Conservation (phyloP, 2,113 vertebrate species). For the Muntiacus reevesi region DNA sequence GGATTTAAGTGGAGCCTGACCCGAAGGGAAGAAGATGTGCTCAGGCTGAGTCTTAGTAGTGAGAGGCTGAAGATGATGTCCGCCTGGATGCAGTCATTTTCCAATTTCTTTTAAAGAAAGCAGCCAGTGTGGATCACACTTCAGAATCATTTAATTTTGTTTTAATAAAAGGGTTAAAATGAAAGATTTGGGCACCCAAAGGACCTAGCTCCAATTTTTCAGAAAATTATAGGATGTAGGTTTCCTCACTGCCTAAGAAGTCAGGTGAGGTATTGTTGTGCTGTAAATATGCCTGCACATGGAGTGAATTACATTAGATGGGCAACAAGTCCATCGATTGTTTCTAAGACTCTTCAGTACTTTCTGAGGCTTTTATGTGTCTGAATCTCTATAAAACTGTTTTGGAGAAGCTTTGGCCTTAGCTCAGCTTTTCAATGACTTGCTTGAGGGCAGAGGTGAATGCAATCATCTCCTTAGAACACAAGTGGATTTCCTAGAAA, state of each 20-base stretch:
- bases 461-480: conserved; percentile 69
- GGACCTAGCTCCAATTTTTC: conserved; percentile 9
- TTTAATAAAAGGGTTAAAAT: neutral
- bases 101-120: neutral
- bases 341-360: neutral
- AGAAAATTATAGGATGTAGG: neutral
- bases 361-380: conserved; percentile 3
- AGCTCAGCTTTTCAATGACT: conserved; percentile 25
- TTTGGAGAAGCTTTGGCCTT: conserved; percentile 21
- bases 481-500: conserved; percentile 70
- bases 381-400: conserved; percentile 1
- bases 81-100: neutral
- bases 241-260: neutral
- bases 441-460: neutral
- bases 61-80: neutral
- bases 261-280: neutral
- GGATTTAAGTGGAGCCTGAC: neutral
- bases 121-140: neutral
- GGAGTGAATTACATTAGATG: neutral
- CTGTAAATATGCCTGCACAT: neutral
- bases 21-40: neutral
- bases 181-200: neutral
- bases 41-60: neutral
- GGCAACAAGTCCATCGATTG: neutral
- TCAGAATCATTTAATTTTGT: neutral